Percentiles rank a stretch among this genome's conserved stretches.
Evolutionary conservation across 2,113 vertebrate species (phyloP).

Genomic region (Raja brachyura): DNA sequence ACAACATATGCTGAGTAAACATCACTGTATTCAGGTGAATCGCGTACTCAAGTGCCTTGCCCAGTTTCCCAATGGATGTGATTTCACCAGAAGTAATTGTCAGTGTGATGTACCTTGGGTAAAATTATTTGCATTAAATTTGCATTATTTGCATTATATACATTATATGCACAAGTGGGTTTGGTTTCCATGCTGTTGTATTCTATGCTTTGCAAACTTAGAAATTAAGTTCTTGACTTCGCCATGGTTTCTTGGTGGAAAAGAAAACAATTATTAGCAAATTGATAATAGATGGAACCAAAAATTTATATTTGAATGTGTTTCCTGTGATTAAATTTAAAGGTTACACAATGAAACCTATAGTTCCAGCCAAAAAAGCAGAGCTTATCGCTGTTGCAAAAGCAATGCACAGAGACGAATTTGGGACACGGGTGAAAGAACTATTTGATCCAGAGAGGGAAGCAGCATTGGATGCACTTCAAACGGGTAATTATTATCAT

Average conservation of each 20-base stretch:
- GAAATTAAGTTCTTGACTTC: background rate
- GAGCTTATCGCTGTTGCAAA: conserved; percentile 45
- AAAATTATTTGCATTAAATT: no score
- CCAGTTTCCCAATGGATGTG: no score
- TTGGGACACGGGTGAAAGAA: conserved; percentile 42
- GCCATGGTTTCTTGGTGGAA: background rate
- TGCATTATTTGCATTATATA: no score
- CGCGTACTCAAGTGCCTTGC: no score
- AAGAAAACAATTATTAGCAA: background rate
- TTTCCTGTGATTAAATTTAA: background rate
- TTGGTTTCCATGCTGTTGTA: background rate
- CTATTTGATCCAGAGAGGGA: conserved; percentile 54
- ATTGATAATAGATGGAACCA: background rate
- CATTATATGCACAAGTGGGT: background rate
- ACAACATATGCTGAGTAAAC: no score
- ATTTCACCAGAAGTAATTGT: no score
- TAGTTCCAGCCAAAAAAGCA: conserved; percentile 42
- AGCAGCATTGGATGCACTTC: conserved; percentile 49
- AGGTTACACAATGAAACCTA: conserved; percentile 42
- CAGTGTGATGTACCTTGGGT: background rate
- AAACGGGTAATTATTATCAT: conserved; percentile 48
- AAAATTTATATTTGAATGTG: background rate
- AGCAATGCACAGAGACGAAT: conserved; percentile 45
- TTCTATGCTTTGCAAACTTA: background rate
- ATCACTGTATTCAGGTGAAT: no score